A percentile compares a stretch with the other conserved stretches of the same genome.
Evolutionary conservation across 2,888 invertebrate species (phyloP).

Genomic region (Portevinia maculata): DNA sequence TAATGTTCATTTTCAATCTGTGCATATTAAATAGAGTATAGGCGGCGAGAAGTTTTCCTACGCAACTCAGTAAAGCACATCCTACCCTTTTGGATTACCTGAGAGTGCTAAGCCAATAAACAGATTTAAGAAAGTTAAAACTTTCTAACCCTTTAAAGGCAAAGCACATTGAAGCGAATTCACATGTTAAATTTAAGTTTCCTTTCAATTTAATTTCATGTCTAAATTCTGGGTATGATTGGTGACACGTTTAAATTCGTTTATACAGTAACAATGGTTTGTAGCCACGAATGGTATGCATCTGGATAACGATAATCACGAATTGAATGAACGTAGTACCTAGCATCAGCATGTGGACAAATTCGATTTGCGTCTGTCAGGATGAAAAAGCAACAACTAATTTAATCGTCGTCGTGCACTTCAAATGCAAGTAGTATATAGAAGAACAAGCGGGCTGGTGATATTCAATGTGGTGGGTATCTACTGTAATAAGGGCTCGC

Average conservation of each 20-base stretch:
- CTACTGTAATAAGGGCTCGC: constrained; percentile 59
- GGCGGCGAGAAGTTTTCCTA: constrained; percentile 11
- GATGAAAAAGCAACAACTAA: constrained; percentile 70
- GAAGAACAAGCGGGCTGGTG: constrained; percentile 44
- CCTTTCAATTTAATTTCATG: constrained; percentile 18
- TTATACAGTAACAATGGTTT: constrained; percentile 54
- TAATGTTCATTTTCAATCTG: constrained; percentile 61
- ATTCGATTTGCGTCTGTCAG: constrained; percentile 69
- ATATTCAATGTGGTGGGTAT: constrained; percentile 53
- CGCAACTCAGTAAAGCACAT: constrained; percentile 6
- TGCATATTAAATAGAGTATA: constrained; percentile 58
- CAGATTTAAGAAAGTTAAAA: background rate
- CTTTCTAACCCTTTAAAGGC: background rate
- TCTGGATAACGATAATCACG: constrained; percentile 63
- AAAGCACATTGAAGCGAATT: background rate
- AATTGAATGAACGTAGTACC: constrained; percentile 55
- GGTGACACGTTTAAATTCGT: constrained; percentile 56
- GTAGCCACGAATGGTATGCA: constrained; percentile 39
- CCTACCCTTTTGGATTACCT: constrained; percentile 53
- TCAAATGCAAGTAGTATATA: constrained; percentile 54
- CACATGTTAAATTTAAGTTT: no score
- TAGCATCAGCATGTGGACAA: constrained; percentile 46
- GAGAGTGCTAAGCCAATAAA: constrained; percentile 47
- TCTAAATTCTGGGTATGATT: constrained; percentile 38
- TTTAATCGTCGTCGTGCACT: constrained; percentile 65